These are phyloP conservation scores for Neotoma lepida DNA, from an alignment of 2,113 vertebrate genomes.

Conservation along the genomic window DNA sequence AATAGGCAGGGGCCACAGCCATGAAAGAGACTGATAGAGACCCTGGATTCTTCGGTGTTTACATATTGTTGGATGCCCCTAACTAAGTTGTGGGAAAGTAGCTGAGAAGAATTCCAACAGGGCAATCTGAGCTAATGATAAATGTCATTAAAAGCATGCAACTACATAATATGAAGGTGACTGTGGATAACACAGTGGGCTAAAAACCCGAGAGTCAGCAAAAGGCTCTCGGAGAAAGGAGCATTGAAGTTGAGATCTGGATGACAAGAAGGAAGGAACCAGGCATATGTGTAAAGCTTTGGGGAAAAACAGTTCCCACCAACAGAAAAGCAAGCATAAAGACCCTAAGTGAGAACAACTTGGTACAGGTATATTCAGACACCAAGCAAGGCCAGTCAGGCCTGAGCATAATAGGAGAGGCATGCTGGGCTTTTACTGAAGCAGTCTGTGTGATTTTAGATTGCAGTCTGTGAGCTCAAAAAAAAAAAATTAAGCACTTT, in stretches of 20 bases:
- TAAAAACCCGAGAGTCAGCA: neutral
- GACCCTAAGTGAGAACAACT: neutral
- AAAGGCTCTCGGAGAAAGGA: constrained; percentile 35
- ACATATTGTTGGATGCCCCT: constrained; percentile 5
- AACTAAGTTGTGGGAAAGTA: neutral
- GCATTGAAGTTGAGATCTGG: neutral
- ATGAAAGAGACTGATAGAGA: neutral
- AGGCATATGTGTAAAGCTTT: neutral
- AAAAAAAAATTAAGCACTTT: constrained; percentile 2
- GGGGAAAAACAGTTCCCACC: neutral
- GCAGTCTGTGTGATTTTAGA: neutral
- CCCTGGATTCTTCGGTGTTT: neutral
- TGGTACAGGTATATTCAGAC: neutral
- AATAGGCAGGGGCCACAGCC: neutral
- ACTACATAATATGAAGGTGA: neutral
- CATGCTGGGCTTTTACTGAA: neutral
- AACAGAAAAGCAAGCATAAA: neutral
- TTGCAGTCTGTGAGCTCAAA: neutral
- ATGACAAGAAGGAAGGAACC: neutral
- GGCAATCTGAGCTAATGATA: constrained; percentile 43
- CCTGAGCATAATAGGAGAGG: neutral
- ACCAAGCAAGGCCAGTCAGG: neutral
- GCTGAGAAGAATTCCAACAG: constrained; percentile 36
- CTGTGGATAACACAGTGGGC: neutral
- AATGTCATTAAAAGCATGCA: constrained; percentile 22